Evolutionary conservation across 2,888 invertebrate species (phyloP).

Genomic region (Synergus umbraculus): DNA sequence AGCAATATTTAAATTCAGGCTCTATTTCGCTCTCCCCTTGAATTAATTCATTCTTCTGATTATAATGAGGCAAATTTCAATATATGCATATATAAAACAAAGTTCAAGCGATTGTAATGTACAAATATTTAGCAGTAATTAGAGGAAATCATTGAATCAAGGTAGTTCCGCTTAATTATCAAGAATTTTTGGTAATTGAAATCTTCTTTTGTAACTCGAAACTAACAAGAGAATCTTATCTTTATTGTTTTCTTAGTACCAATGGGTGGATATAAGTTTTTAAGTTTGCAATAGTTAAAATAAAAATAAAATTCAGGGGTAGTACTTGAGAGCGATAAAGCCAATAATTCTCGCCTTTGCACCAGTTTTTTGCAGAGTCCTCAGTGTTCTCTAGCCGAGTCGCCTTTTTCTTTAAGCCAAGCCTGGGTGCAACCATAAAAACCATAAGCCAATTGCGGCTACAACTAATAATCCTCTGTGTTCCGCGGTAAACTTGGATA

Average conservation of each 20-base stretch:
- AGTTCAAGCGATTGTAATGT: background rate
- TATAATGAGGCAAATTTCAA: constrained; percentile 29
- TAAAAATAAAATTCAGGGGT: background rate
- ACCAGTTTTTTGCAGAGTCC: constrained; percentile 37
- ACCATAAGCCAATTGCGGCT: constrained; percentile 39
- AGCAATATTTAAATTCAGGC: constrained; percentile 34
- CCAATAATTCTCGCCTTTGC: constrained; percentile 11
- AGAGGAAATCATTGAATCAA: constrained; percentile 19
- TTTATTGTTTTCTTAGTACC: background rate
- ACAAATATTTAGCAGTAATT: constrained; percentile 4
- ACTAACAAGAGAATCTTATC: background rate
- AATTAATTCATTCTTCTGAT: constrained; percentile 29
- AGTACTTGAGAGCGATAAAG: background rate
- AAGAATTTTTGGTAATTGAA: background rate
- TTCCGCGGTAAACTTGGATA: constrained; percentile 48
- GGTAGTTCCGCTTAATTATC: constrained; percentile 7
- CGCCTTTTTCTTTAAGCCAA: constrained; percentile 30
- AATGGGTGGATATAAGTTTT: background rate
- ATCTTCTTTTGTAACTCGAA: background rate
- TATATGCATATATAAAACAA: background rate
- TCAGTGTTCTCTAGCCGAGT: constrained; percentile 17
- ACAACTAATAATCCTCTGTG: constrained; percentile 38
- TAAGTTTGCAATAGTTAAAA: no score
- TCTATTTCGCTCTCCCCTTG: constrained; percentile 23
- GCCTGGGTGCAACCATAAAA: constrained; percentile 37